Evolutionary conservation across 1,140 invertebrate genomes (phyloP).

Genomic region (Phocides pigmalion): DNA sequence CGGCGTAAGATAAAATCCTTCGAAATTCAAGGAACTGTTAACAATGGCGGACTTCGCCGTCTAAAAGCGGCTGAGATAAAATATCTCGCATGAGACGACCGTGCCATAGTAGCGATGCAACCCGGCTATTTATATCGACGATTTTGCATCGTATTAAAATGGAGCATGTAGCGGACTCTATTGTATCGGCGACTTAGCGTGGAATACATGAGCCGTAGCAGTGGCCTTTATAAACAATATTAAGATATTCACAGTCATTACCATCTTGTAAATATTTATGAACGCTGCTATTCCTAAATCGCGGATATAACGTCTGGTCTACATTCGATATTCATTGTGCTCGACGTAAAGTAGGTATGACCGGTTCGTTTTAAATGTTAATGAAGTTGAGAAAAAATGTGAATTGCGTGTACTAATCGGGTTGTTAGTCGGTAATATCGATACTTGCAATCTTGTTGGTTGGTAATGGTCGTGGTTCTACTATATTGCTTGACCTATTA

Average conservation of each 20-base stretch:
- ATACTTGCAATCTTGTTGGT: no score
- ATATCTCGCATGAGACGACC: constrained; percentile 19
- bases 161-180: constrained; percentile 25
- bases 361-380: background rate
- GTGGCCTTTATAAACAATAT: constrained; percentile 53
- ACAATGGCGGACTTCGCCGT: constrained; percentile 12
- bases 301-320: background rate
- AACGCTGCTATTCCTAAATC: constrained; percentile 3
- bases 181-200: constrained; percentile 36
- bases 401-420: background rate
- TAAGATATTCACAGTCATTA: constrained; percentile 49
- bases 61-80: constrained; percentile 15
- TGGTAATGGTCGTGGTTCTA: no score
- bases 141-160: constrained; percentile 45
- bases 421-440: background rate
- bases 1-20: constrained; percentile 15
- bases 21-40: constrained; percentile 24
- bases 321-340: background rate
- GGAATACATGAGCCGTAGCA: constrained; percentile 53
- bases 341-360: background rate
- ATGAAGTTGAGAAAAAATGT: background rate
- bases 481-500: no score
- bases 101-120: constrained; percentile 17
- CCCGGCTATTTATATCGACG: constrained; percentile 28
- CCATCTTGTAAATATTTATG: constrained; percentile 35